phyloP scores from a whole-genome alignment of 2,113 vertebrate species.

The Nothocercus julius region DNA sequence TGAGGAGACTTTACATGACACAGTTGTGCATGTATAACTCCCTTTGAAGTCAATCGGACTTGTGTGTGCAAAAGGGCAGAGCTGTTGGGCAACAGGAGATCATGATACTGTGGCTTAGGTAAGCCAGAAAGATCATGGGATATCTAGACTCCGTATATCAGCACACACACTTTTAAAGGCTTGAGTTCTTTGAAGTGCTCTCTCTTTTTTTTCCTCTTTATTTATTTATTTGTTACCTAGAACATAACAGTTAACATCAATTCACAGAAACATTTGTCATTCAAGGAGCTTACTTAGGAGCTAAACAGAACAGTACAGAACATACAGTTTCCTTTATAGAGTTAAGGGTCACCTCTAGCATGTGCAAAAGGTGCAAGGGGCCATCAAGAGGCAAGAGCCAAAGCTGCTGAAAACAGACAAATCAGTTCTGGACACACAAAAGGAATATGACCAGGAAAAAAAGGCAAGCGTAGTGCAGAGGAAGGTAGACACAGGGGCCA shows the following conservation, averaged over 20 bases:
- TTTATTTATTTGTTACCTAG: background rate
- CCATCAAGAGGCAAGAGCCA: background rate
- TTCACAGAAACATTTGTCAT: background rate
- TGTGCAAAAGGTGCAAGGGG: background rate
- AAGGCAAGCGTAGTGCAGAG: background rate
- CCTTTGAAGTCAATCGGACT: slow-evolving; percentile 29
- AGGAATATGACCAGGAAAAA: background rate
- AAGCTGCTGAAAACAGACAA: background rate
- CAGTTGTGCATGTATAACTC: background rate
- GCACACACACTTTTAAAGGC: background rate
- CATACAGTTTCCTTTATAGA: background rate
- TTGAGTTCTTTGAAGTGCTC: background rate
- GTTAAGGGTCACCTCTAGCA: background rate
- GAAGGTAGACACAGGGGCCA: background rate
- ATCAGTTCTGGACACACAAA: background rate
- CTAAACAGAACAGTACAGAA: background rate
- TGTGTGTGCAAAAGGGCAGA: background rate
- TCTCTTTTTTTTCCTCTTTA: no score
- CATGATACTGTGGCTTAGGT: background rate
- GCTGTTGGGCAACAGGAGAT: background rate
- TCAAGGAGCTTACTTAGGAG: background rate
- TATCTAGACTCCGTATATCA: background rate
- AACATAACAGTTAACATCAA: background rate
- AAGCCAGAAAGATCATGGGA: background rate
- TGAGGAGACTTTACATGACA: slow-evolving; percentile 9